phyloP scores from a whole-genome alignment of 2,113 vertebrate species.

The Clarias batrachus region DNA sequence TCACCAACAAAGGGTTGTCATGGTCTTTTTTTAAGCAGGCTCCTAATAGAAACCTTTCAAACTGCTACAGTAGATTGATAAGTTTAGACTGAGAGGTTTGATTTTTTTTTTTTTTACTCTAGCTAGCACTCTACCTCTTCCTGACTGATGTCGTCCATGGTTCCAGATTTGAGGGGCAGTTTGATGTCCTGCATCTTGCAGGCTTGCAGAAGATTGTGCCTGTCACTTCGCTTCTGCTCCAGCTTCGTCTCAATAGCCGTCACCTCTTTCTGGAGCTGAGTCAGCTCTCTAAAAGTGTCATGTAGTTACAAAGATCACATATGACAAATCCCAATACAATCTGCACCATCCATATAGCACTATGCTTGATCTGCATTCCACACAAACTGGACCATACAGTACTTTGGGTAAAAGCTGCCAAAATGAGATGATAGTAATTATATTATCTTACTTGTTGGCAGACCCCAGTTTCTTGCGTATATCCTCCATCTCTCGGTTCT shows the following conservation, averaged over 20 bases:
- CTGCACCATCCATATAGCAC: background rate
- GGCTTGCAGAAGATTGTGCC: constrained; percentile 88
- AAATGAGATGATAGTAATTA: background rate
- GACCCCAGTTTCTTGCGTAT: constrained; percentile 90
- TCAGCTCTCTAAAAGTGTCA: constrained; percentile 75
- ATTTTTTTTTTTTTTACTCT: background rate
- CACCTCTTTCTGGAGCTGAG: constrained; percentile 72
- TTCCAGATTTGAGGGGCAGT: constrained; percentile 84
- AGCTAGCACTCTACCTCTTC: constrained; percentile 74
- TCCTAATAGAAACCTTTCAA: background rate
- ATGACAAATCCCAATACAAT: background rate
- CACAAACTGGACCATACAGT: background rate
- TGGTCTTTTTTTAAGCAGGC: background rate
- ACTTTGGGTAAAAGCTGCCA: constrained; percentile 46
- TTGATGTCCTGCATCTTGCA: constrained; percentile 95
- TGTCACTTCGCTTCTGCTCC: constrained; percentile 79
- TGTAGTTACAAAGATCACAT: constrained; percentile 32
- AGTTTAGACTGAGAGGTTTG: background rate
- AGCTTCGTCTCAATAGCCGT: constrained; percentile 80
- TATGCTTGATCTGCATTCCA: background rate
- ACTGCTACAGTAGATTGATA: background rate
- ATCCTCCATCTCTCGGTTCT: constrained; percentile 93
- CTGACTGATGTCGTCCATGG: constrained; percentile 93
- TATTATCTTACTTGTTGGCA: constrained; percentile 84
- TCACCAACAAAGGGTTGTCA: background rate